Evolutionary conservation across 1,140 invertebrate genomes (phyloP), one percentile per base, ranked within the genome.

Genomic region (Atta colombica): DNA sequence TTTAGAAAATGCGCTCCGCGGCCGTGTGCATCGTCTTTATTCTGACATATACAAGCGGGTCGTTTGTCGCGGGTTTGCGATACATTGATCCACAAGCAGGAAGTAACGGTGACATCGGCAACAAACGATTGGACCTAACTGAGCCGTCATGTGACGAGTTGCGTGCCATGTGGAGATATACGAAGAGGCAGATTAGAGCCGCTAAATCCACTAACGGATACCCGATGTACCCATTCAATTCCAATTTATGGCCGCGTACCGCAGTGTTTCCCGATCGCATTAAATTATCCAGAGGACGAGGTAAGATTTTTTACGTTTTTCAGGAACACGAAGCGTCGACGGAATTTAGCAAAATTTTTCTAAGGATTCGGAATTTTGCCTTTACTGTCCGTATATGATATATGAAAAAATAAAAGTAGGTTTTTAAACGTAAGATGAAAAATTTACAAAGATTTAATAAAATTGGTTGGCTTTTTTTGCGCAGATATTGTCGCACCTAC

Each of bases 151-250:
- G 98, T 94, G 98, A 98, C 78, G 97, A 98, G 94, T 96, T 99
- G 49, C 97, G 98, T 71, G 97, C 97, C 5, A 98, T 99, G 98
- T 99, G 98, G 98, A 97, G 98, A 93, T 98, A 98, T 95, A 98
- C 98, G 25, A 98, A 98, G 94, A 95, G 98, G 77, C 98, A 98
- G 95, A 98, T 97, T n/a, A 96, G 98, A 68, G 97, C 98, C 7
- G 97, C 97, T 58, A 98, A 98, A 86, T 98, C 87, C 78, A 77
- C 55, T 49, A 86, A 61, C 55, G 74, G 66, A 55, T 89, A 88
- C 5, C 51, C 88, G 6, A 35, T 88, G 51, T 89, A 89, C 97
- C 97, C 60, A 98, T 97, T 94, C 96, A 97, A 98, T 93, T 97
- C 98, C 93, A 98, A 98, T 94, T 96, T 98, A 88, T 98, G 97